These are phyloP conservation scores for Platygyra sinensis DNA, from an alignment of 64 coral and sea anemone species.

Conservation along the genomic window DNA sequence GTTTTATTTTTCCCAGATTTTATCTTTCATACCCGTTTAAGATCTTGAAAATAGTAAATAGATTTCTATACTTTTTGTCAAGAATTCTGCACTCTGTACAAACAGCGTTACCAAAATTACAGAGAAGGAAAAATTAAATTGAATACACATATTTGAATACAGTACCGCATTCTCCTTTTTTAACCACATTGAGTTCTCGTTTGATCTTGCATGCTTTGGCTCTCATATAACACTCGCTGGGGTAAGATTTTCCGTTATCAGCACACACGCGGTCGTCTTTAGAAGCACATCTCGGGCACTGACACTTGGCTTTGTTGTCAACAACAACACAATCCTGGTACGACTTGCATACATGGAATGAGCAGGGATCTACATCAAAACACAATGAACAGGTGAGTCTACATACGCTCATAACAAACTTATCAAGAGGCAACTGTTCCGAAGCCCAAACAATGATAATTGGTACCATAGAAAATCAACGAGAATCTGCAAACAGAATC, in stretches of 20 bases:
- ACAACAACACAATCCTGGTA: conserved; percentile 48
- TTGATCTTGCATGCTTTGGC: conserved; percentile 46
- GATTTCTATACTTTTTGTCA: too few species aligned
- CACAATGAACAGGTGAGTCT: not conserved
- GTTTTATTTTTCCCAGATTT: too few species aligned
- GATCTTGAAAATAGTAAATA: too few species aligned
- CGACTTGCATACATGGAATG: conserved; percentile 27
- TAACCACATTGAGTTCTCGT: conserved; percentile 36
- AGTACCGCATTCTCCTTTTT: conserved; percentile 64
- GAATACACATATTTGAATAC: too few species aligned
- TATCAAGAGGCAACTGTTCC: too few species aligned
- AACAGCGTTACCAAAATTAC: too few species aligned
- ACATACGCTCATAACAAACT: not conserved
- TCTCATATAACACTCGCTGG: conserved; percentile 43
- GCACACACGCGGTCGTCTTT: conserved; percentile 32
- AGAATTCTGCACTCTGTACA: too few species aligned
- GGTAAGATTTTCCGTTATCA: conserved; percentile 32
- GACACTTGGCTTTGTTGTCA: conserved; percentile 41
- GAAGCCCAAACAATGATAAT: too few species aligned
- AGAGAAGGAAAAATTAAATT: too few species aligned
- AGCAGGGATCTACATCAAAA: conserved; percentile 33
- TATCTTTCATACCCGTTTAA: too few species aligned
- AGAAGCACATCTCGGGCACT: conserved; percentile 16
- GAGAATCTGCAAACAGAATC: too few species aligned
- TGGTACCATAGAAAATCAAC: too few species aligned